These are phyloP conservation scores for Lepus americanus DNA, from an alignment of 2,113 vertebrate species.

Conservation along the genomic window DNA sequence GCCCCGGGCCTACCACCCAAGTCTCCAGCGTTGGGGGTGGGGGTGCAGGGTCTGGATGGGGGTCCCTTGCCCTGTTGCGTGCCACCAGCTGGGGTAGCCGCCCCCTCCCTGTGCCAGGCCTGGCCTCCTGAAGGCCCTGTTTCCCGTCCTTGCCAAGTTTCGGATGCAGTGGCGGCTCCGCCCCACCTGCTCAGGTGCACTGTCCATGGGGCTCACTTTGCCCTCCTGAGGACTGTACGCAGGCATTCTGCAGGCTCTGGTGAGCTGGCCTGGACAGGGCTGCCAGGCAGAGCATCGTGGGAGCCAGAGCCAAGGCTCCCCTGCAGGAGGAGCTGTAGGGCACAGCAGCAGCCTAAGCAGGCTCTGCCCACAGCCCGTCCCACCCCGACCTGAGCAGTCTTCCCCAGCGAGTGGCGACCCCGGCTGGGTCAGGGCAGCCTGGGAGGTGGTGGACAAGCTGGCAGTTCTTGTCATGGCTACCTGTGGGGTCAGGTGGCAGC, in stretches of 20 bases:
- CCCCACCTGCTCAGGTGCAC: not conserved
- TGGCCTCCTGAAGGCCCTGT: not conserved
- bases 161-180: not conserved
- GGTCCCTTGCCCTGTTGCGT: too few relatives aligned
- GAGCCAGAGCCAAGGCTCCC: too few relatives aligned
- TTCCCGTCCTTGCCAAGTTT: not conserved
- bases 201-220: not conserved
- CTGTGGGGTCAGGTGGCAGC: too few relatives aligned
- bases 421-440: not conserved
- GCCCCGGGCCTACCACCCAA: not conserved
- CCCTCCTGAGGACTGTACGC: not conserved
- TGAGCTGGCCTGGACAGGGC: too few relatives aligned
- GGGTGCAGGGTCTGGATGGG: not conserved
- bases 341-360: too few relatives aligned
- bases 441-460: too few relatives aligned
- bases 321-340: too few relatives aligned
- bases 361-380: too few relatives aligned
- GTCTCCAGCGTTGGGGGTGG: not conserved
- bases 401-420: too few relatives aligned
- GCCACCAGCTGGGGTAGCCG: fast-evolving
- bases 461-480: not conserved
- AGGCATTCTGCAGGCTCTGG: too few relatives aligned
- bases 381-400: too few relatives aligned
- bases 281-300: too few relatives aligned
- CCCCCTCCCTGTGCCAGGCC: not conserved